These are phyloP conservation scores for Ceramica pisi DNA, from an alignment of 2,888 invertebrate species.

Conservation along the genomic window DNA sequence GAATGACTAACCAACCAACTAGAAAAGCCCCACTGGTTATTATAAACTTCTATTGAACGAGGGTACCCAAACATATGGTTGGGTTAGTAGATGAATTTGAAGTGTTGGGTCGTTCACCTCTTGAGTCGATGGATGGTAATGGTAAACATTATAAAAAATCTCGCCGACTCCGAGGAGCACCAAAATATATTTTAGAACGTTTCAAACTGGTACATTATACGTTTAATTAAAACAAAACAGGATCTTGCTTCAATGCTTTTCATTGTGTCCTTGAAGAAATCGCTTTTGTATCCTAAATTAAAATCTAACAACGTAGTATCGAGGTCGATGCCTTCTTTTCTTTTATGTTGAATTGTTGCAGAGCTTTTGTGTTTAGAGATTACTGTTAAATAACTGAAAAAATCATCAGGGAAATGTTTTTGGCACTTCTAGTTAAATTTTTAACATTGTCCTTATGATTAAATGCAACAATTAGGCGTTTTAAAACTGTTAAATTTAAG, in stretches of 20 bases:
- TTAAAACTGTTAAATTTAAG: background rate
- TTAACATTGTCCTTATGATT: background rate
- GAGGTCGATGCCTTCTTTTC: slow-evolving; percentile 51
- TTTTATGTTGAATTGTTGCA: slow-evolving; percentile 18
- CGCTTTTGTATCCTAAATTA: slow-evolving; percentile 33
- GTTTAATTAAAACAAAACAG: slow-evolving; percentile 42
- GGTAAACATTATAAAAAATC: slow-evolving; percentile 60
- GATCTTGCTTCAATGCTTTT: slow-evolving; percentile 43
- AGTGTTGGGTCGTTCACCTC: slow-evolving; percentile 79
- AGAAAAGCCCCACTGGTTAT: slow-evolving; percentile 62
- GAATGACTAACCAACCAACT: slow-evolving; percentile 69
- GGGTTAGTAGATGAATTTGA: slow-evolving; percentile 74
- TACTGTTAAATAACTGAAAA: background rate
- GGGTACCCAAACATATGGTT: slow-evolving; percentile 68
- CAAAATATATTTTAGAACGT: slow-evolving; percentile 59
- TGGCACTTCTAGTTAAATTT: background rate
- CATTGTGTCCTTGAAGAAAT: slow-evolving; percentile 41
- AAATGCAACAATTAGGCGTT: background rate
- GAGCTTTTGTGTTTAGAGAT: slow-evolving; percentile 23
- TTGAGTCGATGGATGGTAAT: slow-evolving; percentile 67
- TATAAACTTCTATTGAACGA: slow-evolving; percentile 65
- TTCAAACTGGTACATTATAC: slow-evolving; percentile 35
- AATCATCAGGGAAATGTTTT: slow-evolving; percentile 5
- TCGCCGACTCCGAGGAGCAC: slow-evolving; percentile 39
- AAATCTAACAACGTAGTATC: slow-evolving; percentile 39